A percentile compares a stretch with the other conserved stretches of the same genome.
Evolutionary conservation across 2,113 vertebrate genomes (phyloP).

Genomic region (Misgurnus mizolepis): DNA sequence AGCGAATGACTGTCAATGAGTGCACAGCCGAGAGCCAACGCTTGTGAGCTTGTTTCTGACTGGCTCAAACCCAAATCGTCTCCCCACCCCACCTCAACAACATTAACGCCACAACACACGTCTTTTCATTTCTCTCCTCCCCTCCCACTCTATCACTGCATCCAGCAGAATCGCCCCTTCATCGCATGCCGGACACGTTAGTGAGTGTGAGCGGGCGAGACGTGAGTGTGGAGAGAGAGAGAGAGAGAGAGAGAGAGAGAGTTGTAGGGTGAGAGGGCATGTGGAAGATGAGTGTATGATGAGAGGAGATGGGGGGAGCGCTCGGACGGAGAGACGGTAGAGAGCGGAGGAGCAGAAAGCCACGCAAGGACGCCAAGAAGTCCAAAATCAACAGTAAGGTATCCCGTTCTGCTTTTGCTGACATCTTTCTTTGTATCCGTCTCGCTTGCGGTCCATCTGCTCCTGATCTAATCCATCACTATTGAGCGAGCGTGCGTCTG

Average conservation of each 20-base stretch:
- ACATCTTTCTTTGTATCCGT: slow-evolving; percentile 45
- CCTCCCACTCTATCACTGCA: slow-evolving; percentile 58
- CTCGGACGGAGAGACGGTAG: slow-evolving; percentile 72
- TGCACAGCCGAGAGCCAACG: neutral
- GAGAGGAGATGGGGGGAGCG: slow-evolving; percentile 75
- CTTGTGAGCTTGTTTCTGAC: slow-evolving; percentile 39
- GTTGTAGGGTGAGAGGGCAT: slow-evolving; percentile 47
- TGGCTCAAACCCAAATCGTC: slow-evolving; percentile 37
- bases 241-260: slow-evolving; percentile 38
- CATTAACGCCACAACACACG: slow-evolving; percentile 24
- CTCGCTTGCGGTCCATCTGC: slow-evolving; percentile 42
- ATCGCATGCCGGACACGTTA: slow-evolving; percentile 52
- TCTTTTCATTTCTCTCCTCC: slow-evolving; percentile 51
- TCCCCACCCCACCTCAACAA: slow-evolving; percentile 35
- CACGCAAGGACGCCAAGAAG: slow-evolving; percentile 66
- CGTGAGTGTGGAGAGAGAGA: slow-evolving; percentile 37
- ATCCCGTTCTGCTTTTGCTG: slow-evolving; percentile 58
- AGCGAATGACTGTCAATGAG: slow-evolving; percentile 25
- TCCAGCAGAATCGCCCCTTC: slow-evolving; percentile 66
- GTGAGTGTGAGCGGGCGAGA: slow-evolving; percentile 46
- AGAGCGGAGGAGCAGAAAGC: slow-evolving; percentile 67
- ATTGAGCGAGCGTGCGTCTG: slow-evolving; percentile 31
- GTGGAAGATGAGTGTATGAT: slow-evolving; percentile 54
- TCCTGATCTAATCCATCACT: neutral
- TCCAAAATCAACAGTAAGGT: slow-evolving; percentile 81